phyloP scores from a whole-genome alignment of 2,113 vertebrate genomes.

The Scolopax mira region DNA sequence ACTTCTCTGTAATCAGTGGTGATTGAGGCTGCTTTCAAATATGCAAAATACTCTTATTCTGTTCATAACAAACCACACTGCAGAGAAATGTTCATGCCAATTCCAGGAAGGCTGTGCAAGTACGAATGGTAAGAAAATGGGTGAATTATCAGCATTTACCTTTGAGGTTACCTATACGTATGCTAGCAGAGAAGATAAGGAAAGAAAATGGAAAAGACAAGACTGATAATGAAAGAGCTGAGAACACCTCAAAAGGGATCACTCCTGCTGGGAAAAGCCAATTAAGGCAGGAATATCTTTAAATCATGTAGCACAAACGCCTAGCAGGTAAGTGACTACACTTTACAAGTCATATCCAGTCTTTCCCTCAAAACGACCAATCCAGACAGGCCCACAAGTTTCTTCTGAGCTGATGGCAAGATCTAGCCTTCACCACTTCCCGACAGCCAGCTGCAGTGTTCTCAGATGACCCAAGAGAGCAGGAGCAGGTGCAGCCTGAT shows the following conservation, averaged over 20 bases:
- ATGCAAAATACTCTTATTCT: constrained; percentile 31
- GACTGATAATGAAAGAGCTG: neutral
- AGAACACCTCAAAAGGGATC: neutral
- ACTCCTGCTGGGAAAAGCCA: neutral
- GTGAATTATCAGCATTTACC: neutral
- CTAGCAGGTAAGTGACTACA: neutral
- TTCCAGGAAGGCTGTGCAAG: constrained; percentile 22
- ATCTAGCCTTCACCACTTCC: neutral
- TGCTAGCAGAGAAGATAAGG: neutral
- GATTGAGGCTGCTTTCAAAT: no score
- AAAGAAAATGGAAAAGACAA: neutral
- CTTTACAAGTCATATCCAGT: neutral
- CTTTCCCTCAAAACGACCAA: constrained; percentile 28
- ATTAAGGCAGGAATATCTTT: neutral
- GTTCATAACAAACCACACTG: neutral
- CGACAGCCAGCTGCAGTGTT: neutral
- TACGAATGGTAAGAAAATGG: neutral
- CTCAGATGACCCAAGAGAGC: neutral
- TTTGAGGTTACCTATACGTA: neutral
- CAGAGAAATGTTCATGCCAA: neutral
- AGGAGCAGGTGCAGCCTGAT: neutral
- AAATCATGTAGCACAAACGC: constrained; percentile 36
- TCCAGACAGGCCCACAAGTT: neutral
- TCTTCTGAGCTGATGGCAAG: neutral
- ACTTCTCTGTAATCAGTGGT: no score